Percentiles rank a stretch among this genome's conserved stretches.
phyloP scores from a whole-genome alignment of 2,888 invertebrate genomes.

The Torymus tubicola region DNA sequence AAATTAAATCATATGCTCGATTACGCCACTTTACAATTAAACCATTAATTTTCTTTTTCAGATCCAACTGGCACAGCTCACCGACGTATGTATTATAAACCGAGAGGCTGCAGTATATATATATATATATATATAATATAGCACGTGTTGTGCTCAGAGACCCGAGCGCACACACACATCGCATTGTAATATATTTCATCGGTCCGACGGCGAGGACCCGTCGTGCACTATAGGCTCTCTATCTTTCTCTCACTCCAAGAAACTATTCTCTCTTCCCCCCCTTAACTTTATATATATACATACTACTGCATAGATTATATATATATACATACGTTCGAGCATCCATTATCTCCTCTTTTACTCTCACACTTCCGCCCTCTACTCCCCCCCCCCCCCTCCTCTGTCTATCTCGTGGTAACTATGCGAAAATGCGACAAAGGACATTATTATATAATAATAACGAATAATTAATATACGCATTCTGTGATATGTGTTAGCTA shows the following conservation, averaged over 20 bases:
- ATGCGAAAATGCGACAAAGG: conserved; percentile 60
- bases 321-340: conserved; percentile 27
- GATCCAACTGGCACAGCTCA: conserved; percentile 11
- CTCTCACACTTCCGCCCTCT: conserved; percentile 32
- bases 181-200: conserved; percentile 66
- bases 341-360: conserved; percentile 28
- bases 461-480: conserved; percentile 65
- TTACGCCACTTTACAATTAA: not conserved
- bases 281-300: conserved; percentile 16
- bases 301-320: not conserved
- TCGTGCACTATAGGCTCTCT: conserved; percentile 13
- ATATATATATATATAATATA: no score
- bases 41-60: not conserved
- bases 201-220: conserved; percentile 19
- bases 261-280: conserved; percentile 28
- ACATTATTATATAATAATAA: conserved; percentile 8
- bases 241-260: conserved; percentile 31
- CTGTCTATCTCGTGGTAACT: no score
- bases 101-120: not conserved
- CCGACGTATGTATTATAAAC: conserved; percentile 37
- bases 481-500: conserved; percentile 75
- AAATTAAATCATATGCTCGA: not conserved
- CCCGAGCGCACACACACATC: conserved; percentile 17
- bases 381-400: not conserved
- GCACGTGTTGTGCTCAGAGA: not conserved